Conservation (phyloP, 2,797 vertebrate species). For the Bovichtus diacanthus region DNA sequence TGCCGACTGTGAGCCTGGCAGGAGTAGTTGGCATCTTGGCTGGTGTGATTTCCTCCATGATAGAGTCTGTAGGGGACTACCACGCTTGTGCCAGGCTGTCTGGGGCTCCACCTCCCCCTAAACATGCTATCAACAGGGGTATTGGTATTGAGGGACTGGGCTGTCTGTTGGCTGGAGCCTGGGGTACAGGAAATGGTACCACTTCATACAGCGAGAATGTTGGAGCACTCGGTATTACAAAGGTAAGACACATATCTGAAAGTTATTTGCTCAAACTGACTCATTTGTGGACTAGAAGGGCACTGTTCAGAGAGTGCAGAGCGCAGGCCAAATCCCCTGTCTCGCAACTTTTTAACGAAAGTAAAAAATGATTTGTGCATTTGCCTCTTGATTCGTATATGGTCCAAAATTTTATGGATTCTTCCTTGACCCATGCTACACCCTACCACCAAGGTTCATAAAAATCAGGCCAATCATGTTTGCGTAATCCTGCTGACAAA, state of each 20-base stretch:
- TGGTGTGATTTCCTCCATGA: constrained; percentile 95
- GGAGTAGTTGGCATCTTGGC: constrained; percentile 95
- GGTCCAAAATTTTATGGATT: no score
- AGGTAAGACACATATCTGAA: constrained; percentile 81
- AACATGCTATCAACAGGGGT: constrained; percentile 93
- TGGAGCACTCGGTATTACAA: constrained; percentile 94
- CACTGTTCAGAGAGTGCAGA: no score
- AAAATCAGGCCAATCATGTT: no score
- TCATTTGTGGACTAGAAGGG: not conserved
- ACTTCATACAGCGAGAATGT: constrained; percentile 98
- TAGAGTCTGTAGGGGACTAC: constrained; percentile 97
- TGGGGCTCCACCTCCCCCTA: constrained; percentile 92
- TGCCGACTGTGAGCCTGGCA: constrained; percentile 92
- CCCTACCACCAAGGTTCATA: no score
- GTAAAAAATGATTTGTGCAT: no score
- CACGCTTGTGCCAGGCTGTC: constrained; percentile 94
- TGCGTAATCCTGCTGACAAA: no score
- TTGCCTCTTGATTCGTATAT: no score
- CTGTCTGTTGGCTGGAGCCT: constrained; percentile 94
- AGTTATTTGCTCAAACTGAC: not conserved
- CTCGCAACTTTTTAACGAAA: no score
- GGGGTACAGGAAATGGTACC: constrained; percentile 96
- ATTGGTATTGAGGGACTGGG: constrained; percentile 96
- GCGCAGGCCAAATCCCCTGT: no score
- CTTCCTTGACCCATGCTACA: no score